These are phyloP conservation scores for Lissonota sp. DNA, from an alignment of 2,888 invertebrate genomes.

Conservation along the genomic window DNA sequence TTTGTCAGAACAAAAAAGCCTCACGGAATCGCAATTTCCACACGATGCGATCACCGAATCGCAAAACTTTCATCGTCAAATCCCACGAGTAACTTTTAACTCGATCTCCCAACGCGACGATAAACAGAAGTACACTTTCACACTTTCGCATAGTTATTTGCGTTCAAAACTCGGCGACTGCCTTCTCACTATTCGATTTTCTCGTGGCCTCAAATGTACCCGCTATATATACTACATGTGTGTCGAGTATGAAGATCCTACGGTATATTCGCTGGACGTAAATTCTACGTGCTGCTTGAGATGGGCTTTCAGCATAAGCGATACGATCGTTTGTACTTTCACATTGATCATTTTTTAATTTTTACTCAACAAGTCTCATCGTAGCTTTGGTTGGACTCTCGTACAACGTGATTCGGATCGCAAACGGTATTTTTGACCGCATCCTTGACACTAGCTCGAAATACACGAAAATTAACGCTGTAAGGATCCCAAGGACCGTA, in stretches of 20 bases:
- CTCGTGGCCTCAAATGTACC: background rate
- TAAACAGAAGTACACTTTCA: conserved; percentile 27
- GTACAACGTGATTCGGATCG: conserved; percentile 85
- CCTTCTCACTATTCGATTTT: background rate
- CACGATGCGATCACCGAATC: no score
- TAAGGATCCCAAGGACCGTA: conserved; percentile 87
- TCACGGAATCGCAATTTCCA: no score
- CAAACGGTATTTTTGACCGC: conserved; percentile 89
- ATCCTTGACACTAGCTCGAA: conserved; percentile 88
- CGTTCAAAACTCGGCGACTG: background rate
- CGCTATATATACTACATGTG: background rate
- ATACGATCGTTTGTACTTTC: conserved; percentile 43
- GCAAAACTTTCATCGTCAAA: no score
- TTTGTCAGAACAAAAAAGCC: no score
- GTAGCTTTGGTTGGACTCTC: conserved; percentile 73
- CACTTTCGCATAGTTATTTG: conserved; percentile 47
- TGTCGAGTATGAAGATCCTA: background rate
- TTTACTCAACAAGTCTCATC: conserved; percentile 76
- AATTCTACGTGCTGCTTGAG: no score
- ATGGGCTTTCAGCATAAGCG: background rate
- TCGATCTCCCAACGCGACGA: conserved; percentile 1
- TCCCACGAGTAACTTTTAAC: conserved; percentile 43
- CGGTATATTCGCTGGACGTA: no score
- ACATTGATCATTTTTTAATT: conserved; percentile 15
- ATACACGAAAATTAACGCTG: conserved; percentile 90